Base-by-base conservation (phyloP, 1,140 invertebrate genomes). In the Telenomus remus region DNA sequence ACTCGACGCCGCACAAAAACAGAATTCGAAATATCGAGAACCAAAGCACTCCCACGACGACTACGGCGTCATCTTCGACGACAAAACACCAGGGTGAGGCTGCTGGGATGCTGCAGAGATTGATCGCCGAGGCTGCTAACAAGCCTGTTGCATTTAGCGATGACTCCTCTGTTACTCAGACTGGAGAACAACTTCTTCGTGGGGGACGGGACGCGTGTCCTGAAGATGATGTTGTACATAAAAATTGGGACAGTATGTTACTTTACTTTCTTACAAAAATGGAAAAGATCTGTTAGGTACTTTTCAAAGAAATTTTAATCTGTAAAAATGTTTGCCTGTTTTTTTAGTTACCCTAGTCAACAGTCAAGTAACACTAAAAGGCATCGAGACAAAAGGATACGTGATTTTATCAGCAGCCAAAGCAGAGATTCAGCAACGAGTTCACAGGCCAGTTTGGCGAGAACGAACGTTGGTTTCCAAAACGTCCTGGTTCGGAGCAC, bases 321-420 rank as follows among this genome's bases (percentile, higher is more conserved):
- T n/a, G n/a, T n/a, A n/a, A n/a, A n/a, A n/a, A n/a, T n/a, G n/a
- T n/a, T 44, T 44, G 13, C 13, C 13, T 44, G n/a, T 47, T 89
- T 90, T n/a, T n/a, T 39, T 84, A 96, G 95, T 98, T 90, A 94
- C 95, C 79, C 87, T 99, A 19, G 95, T 98, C 19, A 98, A 99
- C 88, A 97, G 96, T 65, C 98, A 99, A 90, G 95, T 99, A 47
- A 90, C 99, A 70, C 86, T 99, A 9, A 97, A 97, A 88, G 97
- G 97, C 16, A 96, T 95, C 83, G 97, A 99, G 89, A 97, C 97
- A 0, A 93, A 94, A 59, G 98, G 98, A 12, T 99, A 99, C 88
- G 95, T 99, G 10, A 97, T 99, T 47, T 90, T 99, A 51, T 97
- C 96, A 82, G 96, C 98, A 4, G 96, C 97, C 0, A 97, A 98